phyloP scores from a whole-genome alignment of 2,797 vertebrate species.

The Notolabrus celidotus region DNA sequence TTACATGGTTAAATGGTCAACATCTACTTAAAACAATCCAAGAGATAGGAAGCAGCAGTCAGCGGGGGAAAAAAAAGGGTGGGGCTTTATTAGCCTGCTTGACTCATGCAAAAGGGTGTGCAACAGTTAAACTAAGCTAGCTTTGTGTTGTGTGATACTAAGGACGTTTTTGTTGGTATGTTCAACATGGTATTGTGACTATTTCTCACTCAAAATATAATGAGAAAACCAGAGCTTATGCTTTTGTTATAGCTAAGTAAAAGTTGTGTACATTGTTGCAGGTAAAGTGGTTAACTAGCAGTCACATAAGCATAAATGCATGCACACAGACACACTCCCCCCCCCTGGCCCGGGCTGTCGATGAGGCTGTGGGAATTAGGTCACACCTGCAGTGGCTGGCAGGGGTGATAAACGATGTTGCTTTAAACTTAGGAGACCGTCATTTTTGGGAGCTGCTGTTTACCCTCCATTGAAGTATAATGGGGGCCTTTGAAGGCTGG shows the following conservation, averaged over 20 bases:
- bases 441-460: constrained; percentile 86
- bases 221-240: too few relatives aligned
- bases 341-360: constrained; percentile 30
- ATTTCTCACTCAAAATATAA: too few relatives aligned
- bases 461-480: constrained; percentile 84
- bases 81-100: too few relatives aligned
- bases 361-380: constrained; percentile 81
- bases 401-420: constrained; percentile 89
- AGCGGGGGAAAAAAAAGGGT: too few relatives aligned
- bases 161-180: too few relatives aligned
- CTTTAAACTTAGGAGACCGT: constrained; percentile 86
- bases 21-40: too few relatives aligned
- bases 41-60: too few relatives aligned
- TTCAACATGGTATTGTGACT: too few relatives aligned
- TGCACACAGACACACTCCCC: constrained; percentile 27
- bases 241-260: neutral
- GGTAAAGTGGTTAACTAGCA: neutral
- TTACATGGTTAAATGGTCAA: too few relatives aligned
- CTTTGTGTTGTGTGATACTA: too few relatives aligned
- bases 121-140: too few relatives aligned
- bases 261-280: neutral
- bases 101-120: too few relatives aligned
- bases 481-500: constrained; percentile 82
- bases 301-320: constrained; percentile 12
- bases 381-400: constrained; percentile 87